Conservation (phyloP, 2,113 vertebrate genomes). For the Nansenia antarctica region DNA sequence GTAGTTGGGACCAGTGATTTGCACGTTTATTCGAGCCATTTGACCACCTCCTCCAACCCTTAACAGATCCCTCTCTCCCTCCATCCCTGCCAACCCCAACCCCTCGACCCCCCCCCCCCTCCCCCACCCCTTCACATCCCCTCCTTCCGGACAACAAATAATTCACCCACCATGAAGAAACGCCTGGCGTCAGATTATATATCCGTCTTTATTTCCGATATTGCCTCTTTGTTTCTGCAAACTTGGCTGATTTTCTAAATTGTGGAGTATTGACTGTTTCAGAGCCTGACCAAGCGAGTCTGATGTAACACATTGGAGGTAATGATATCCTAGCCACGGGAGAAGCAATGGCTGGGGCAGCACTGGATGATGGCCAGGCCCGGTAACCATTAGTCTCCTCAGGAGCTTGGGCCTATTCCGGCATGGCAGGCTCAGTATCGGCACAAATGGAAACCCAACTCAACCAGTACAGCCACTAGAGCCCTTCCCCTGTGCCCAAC, state of each 20-base stretch:
- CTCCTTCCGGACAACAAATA: slow-evolving; percentile 66
- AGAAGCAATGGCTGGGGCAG: slow-evolving; percentile 43
- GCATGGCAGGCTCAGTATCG: slow-evolving; percentile 46
- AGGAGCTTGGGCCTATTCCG: slow-evolving; percentile 55
- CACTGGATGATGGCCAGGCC: slow-evolving; percentile 68
- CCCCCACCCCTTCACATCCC: slow-evolving; percentile 24
- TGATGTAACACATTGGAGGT: slow-evolving; percentile 71
- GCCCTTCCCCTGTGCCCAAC: slow-evolving; percentile 41
- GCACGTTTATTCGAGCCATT: slow-evolving; percentile 68
- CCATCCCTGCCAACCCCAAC: background rate
- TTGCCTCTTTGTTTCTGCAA: slow-evolving; percentile 78
- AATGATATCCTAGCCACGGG: slow-evolving; percentile 68
- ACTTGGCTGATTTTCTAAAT: slow-evolving; percentile 81
- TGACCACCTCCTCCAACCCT: slow-evolving; percentile 66
- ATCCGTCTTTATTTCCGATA: slow-evolving; percentile 78
- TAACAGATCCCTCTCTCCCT: slow-evolving; percentile 11
- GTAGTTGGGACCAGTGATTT: slow-evolving; percentile 63
- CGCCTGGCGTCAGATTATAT: slow-evolving; percentile 71
- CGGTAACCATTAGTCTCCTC: slow-evolving; percentile 70
- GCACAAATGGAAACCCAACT: slow-evolving; percentile 64
- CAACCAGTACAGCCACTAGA: slow-evolving; percentile 58
- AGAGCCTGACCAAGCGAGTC: slow-evolving; percentile 71
- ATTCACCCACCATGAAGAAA: slow-evolving; percentile 63
- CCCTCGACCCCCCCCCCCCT: background rate
- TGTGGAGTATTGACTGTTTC: slow-evolving; percentile 78